Base-by-base conservation (phyloP, 1,140 invertebrate genomes). In the Drusus annulatus region DNA sequence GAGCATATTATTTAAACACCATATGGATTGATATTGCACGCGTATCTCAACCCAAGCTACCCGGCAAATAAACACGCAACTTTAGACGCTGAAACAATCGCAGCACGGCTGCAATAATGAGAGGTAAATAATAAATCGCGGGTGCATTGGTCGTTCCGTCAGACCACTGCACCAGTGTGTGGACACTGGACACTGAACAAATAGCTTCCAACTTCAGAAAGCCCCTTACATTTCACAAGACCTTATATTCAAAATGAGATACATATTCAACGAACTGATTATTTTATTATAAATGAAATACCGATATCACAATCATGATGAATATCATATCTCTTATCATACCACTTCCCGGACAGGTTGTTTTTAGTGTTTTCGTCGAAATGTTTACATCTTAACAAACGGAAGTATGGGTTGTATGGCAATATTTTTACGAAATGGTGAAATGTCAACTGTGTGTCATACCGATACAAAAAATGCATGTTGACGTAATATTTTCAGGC, bases 21-120 rank as follows among this genome's bases (percentile, higher is more conserved):
- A 69, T 19, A 36, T 69, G 65, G 31, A 45, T 50, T 63, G 23
- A 63, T 36, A 50, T 69, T 45, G 31, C n/a, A 45, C 31, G 6
- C 28, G 15, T 69, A 69, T 69, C 65, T 21, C 65, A 69, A 19
- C 65, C 21, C 36, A 74, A 74, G 69, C 28, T 45, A 15, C 60
- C 17, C 60, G 13, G 65, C 31, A 74, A 25, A 74, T 54, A 74
- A 74, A 76, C 25, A 60, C 31, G 58, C 54, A 45, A 21, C 7
- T 54, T 56, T 17, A 52, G 51, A 74, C 16, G 21, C 52, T 23
- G 15, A 58, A 74, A 56, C 51, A 60, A 60, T 74, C 69, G 69
- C 51, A 74, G 60, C 58, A 62, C 74, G 74, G 15, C 36, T 60
- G 74, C 56, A 76, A 76, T 76, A 76, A 76, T 62, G 62, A 76